Percentiles rank a stretch among this genome's conserved stretches.
Conservation (phyloP, 2,888 invertebrate genomes). For the Stenodema calcarata region DNA sequence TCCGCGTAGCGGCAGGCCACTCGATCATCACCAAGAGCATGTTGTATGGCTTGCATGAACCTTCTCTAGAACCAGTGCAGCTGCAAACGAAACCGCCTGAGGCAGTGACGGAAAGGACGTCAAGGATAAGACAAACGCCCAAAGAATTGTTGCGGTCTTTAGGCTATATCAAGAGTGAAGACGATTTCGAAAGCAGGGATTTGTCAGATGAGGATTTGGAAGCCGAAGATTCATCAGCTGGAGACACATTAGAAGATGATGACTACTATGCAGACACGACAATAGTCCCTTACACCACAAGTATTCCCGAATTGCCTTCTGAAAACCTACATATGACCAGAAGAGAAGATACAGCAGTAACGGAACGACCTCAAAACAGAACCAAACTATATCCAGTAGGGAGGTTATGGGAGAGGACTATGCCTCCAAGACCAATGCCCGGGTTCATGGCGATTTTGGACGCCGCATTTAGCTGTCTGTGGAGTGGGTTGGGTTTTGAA, state of each 20-base stretch:
- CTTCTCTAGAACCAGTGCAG: conserved; percentile 32
- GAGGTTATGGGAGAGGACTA: conserved; percentile 40
- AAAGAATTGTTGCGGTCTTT: neutral
- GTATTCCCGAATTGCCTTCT: neutral
- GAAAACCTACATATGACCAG: neutral
- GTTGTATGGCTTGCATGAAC: neutral
- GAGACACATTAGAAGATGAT: neutral
- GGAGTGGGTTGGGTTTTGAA: conserved; percentile 49
- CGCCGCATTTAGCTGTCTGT: conserved; percentile 46
- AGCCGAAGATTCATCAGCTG: neutral
- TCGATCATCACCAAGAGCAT: conserved; percentile 20
- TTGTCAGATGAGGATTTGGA: neutral
- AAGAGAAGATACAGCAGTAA: neutral
- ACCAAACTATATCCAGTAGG: conserved; percentile 48
- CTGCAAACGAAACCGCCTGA: conserved; percentile 27
- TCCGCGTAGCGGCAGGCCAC: neutral
- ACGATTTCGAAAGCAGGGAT: conserved; percentile 4
- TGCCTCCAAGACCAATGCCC: conserved; percentile 36
- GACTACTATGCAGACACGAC: neutral
- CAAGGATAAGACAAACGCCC: neutral
- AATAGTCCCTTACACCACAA: neutral
- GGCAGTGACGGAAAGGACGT: neutral
- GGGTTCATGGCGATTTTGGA: conserved; percentile 46
- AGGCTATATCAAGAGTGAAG: neutral
- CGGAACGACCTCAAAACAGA: neutral